Evolutionary conservation across 2,113 vertebrate species (phyloP), one percentile per base, ranked within the genome.

Genomic region (Psophia crepitans): DNA sequence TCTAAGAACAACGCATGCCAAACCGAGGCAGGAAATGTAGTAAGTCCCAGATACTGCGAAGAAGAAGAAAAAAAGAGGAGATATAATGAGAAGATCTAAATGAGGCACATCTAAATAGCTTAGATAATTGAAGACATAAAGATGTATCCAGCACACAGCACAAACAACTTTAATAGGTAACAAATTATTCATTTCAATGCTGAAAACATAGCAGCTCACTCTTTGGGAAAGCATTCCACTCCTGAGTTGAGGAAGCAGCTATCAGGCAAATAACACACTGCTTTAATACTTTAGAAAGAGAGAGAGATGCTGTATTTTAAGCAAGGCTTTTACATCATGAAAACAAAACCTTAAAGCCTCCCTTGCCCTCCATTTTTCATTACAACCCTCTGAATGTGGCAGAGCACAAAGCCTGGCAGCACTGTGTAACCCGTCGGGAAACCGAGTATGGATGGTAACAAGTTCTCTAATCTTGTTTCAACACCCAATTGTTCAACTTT

Each of bases 41-140:
- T 43, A 57, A 91, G 66, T 24, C 57, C 77, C 71, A 83, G 76
- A 75, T 79, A 69, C 4, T 1, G 5, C 58, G 33, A 39, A 58
- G 8, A 12, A 23, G 43, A 49, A 65, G 57, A 23, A 48, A 49
- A 65, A 57, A 23, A 51, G 8, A 74, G 5, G 7, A 48, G 48
- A 77, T 46, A 16, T 49, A 64, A 84, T 60, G 41, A 91, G 56
- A 83, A 39, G 35, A 91, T 53, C 73, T 84, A 92, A 92, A 87
- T 66, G 78, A 93, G 84, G 74, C 78, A 88, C 35, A 92, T 53
- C 78, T 92, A 87, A 84, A 87, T 66, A 87, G 63, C 82, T 92
- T 30, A 27, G 68, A 57, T 87, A 92, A 87, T 28, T 76, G 63
- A 90, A 94, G 83, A 32, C 44, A 79, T 69, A 73, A 92, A 91